These are phyloP conservation scores for Diuraphis noxia DNA, from an alignment of 1,140 invertebrate species.

Conservation along the genomic window DNA sequence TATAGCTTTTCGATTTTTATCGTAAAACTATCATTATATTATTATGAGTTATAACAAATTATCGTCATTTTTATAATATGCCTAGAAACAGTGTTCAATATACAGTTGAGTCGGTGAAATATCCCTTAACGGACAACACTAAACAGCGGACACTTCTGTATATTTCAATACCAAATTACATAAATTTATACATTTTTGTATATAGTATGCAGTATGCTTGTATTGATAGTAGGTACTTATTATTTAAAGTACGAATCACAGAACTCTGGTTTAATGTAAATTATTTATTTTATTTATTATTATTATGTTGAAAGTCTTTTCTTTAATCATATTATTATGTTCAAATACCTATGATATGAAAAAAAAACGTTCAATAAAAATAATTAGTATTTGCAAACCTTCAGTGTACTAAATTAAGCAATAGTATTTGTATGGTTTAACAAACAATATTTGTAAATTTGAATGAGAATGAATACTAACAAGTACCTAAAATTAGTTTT, in stretches of 20 bases:
- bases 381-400: neutral
- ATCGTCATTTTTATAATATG: neutral
- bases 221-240: too few relatives aligned
- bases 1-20: neutral
- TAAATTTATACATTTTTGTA: neutral
- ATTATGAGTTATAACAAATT: neutral
- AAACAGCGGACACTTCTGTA: neutral
- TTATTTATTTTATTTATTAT: neutral
- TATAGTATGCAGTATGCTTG: neutral
- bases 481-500: neutral
- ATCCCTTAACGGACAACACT: neutral
- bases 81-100: neutral
- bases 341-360: too few relatives aligned
- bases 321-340: neutral
- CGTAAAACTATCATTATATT: neutral
- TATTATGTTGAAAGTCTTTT: neutral
- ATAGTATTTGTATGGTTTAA: too few relatives aligned
- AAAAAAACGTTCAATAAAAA: neutral
- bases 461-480: neutral
- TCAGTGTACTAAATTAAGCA: neutral
- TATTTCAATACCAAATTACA: neutral
- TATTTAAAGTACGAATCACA: neutral
- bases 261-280: neutral
- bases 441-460: too few relatives aligned
- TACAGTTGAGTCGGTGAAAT: neutral